These are phyloP conservation scores for Euleptes europaea DNA, from an alignment of 2,113 vertebrate genomes.

Conservation along the genomic window DNA sequence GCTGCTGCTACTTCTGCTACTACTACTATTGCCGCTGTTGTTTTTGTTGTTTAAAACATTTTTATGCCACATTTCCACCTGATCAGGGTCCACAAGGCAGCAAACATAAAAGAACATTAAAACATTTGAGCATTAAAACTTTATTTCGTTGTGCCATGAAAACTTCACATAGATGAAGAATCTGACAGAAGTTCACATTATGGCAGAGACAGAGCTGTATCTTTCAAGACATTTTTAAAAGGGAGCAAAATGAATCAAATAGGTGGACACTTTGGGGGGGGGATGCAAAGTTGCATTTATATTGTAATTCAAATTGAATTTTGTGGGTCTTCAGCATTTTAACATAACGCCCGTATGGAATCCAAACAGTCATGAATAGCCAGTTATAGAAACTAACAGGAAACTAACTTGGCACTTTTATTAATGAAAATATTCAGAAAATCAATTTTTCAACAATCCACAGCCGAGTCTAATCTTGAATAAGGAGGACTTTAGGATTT, in stretches of 20 bases:
- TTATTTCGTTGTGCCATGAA: neutral
- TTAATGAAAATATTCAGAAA: slow-evolving; percentile 55
- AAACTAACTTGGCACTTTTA: slow-evolving; percentile 42
- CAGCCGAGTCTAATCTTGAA: slow-evolving; percentile 31
- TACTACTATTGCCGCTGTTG: too few relatives aligned
- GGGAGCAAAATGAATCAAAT: slow-evolving; percentile 11
- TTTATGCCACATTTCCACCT: too few relatives aligned
- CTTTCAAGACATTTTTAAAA: slow-evolving; percentile 40
- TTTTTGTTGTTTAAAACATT: too few relatives aligned
- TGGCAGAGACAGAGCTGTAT: slow-evolving; percentile 19
- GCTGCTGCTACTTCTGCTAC: too few relatives aligned
- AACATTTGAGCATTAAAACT: too few relatives aligned
- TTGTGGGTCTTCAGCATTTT: slow-evolving; percentile 3
- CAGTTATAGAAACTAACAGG: slow-evolving; percentile 31
- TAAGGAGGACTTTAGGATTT: slow-evolving; percentile 41
- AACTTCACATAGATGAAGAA: neutral
- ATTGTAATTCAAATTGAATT: slow-evolving; percentile 28
- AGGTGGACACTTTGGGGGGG: neutral
- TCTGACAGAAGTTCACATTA: neutral
- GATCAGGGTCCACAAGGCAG: too few relatives aligned
- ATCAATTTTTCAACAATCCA: slow-evolving; percentile 56
- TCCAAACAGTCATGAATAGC: slow-evolving; percentile 29
- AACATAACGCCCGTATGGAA: slow-evolving; percentile 32
- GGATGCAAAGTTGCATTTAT: slow-evolving; percentile 17
- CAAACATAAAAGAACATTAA: too few relatives aligned